Evolutionary conservation across 1,140 invertebrate genomes (phyloP).

Genomic region (Bombus pyrosoma): DNA sequence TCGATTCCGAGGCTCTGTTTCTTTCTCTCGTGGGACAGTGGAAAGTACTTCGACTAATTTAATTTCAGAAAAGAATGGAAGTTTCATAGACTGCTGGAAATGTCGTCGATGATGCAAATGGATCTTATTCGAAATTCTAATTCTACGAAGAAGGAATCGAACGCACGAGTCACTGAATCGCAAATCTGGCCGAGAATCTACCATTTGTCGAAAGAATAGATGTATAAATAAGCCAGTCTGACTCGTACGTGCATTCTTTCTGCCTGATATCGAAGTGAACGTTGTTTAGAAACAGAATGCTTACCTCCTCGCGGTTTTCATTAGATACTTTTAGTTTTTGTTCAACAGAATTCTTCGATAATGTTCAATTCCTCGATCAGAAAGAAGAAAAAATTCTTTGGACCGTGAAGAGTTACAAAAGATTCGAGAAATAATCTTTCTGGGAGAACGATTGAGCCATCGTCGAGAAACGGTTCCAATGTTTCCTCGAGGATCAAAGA

Average conservation of each 20-base stretch:
- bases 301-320: background rate
- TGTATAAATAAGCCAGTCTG: background rate
- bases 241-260: constrained; percentile 1
- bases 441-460: background rate
- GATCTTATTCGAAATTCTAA: background rate
- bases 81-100: background rate
- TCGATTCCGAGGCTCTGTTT: background rate
- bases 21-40: background rate
- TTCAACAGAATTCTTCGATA: background rate
- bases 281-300: background rate
- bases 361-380: background rate
- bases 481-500: constrained; percentile 16
- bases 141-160: too few relatives aligned
- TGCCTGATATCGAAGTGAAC: background rate
- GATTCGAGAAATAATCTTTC: background rate
- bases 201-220: background rate
- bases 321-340: background rate
- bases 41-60: constrained; percentile 3
- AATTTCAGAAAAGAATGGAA: background rate
- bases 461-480: background rate
- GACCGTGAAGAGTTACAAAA: background rate
- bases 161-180: background rate
- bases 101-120: background rate
- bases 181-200: background rate
- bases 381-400: background rate